phyloP scores from a whole-genome alignment of 2,888 invertebrate species.

The Apamea monoglypha region DNA sequence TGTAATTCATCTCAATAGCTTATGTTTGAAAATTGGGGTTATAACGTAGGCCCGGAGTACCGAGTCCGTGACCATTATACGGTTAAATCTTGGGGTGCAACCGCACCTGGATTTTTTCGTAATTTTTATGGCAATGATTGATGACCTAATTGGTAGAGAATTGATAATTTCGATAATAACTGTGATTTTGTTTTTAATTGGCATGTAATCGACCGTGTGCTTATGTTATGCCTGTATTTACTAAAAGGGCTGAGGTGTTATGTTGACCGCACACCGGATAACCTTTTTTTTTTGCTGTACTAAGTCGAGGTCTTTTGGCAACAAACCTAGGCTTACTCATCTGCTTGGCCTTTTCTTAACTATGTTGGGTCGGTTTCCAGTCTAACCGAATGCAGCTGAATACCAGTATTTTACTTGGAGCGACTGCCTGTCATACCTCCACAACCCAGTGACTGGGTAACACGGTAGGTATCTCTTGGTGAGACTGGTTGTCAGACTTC shows the following conservation, averaged over 20 bases:
- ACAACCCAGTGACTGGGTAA: too few relatives aligned
- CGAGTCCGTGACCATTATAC: slow-evolving; percentile 70
- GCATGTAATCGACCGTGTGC: neutral
- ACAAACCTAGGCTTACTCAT: neutral
- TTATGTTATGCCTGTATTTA: neutral
- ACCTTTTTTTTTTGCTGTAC: neutral
- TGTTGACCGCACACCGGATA: slow-evolving; percentile 17
- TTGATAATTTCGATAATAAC: slow-evolving; percentile 55
- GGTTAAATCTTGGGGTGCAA: slow-evolving; percentile 68
- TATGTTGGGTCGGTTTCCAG: too few relatives aligned
- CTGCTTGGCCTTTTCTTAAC: neutral
- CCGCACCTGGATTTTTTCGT: slow-evolving; percentile 62
- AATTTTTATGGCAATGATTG: slow-evolving; percentile 58
- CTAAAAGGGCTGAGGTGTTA: too few relatives aligned
- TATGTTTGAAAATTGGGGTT: slow-evolving; percentile 77
- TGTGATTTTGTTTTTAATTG: slow-evolving; percentile 28
- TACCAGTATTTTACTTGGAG: too few relatives aligned
- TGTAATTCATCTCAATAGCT: slow-evolving; percentile 84
- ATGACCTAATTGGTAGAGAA: slow-evolving; percentile 52
- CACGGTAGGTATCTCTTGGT: too few relatives aligned
- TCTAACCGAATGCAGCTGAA: too few relatives aligned
- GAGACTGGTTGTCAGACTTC: too few relatives aligned
- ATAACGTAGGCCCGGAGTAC: slow-evolving; percentile 52
- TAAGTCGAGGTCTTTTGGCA: neutral
- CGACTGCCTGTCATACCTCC: too few relatives aligned